Evolutionary conservation across 2,888 invertebrate genomes (phyloP).

Genomic region (Rugalucina vietnamica): DNA sequence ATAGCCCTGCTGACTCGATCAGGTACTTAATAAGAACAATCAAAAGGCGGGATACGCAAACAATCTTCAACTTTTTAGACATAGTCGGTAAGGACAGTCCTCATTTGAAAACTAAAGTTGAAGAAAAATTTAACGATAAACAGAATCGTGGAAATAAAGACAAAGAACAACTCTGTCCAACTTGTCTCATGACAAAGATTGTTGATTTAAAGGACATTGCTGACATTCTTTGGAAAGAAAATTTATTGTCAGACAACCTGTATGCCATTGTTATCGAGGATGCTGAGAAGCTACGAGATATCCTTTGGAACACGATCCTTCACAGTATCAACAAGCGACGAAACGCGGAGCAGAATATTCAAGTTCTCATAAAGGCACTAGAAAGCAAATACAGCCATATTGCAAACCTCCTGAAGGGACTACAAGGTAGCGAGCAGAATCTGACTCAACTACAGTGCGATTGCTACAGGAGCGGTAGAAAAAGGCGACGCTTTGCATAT

Average conservation of each 20-base stretch:
- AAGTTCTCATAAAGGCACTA: neutral
- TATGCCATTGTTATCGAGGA: slow-evolving; percentile 18
- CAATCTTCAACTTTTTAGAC: slow-evolving; percentile 30
- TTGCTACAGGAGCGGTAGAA: neutral
- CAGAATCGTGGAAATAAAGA: slow-evolving; percentile 18
- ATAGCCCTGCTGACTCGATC: slow-evolving; percentile 2
- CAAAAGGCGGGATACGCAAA: slow-evolving; percentile 12
- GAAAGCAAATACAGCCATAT: slow-evolving; percentile 8
- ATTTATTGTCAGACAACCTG: slow-evolving; percentile 20
- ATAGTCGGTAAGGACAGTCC: slow-evolving; percentile 26
- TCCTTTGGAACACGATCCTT: neutral
- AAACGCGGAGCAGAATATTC: neutral
- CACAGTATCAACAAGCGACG: neutral
- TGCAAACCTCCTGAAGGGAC: neutral
- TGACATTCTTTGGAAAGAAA: slow-evolving; percentile 24
- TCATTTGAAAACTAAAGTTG: slow-evolving; percentile 21
- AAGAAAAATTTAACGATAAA: slow-evolving; percentile 12
- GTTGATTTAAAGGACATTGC: slow-evolving; percentile 45
- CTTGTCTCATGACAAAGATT: slow-evolving; percentile 31
- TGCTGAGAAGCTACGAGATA: neutral
- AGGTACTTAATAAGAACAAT: slow-evolving; percentile 32
- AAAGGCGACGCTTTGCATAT: neutral
- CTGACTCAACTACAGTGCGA: neutral
- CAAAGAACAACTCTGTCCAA: slow-evolving; percentile 18
- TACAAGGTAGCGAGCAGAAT: neutral